These are phyloP conservation scores for Oedothorax gibbosus DNA, from an alignment of 1,140 invertebrate genomes.

Conservation along the genomic window DNA sequence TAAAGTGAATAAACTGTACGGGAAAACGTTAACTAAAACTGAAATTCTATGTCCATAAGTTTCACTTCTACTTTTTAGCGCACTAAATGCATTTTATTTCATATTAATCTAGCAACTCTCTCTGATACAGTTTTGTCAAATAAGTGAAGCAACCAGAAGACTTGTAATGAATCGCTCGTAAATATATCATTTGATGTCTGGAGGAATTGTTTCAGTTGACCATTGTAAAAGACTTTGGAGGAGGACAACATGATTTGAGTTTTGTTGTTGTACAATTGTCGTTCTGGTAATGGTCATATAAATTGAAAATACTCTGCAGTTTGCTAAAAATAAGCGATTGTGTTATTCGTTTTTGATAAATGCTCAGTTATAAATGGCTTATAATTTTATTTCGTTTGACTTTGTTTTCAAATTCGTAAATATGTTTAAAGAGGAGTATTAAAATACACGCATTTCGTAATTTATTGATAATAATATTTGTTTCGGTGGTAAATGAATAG, in stretches of 20 bases:
- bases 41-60: too few relatives aligned
- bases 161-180: conserved; percentile 45
- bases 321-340: conserved; percentile 24
- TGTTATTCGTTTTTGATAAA: not conserved
- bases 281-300: not conserved
- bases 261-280: not conserved
- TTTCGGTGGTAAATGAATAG: too few relatives aligned
- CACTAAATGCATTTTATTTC: too few relatives aligned
- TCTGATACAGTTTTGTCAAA: too few relatives aligned
- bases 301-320: conserved; percentile 26
- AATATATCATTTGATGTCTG: conserved; percentile 19
- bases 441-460: too few relatives aligned
- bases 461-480: too few relatives aligned
- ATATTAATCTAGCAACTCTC: too few relatives aligned
- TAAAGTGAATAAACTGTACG: too few relatives aligned
- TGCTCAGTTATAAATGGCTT: not conserved
- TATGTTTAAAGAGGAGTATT: too few relatives aligned
- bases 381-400: not conserved
- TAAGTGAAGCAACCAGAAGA: conserved; percentile 14
- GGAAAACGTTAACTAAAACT: too few relatives aligned
- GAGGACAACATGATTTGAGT: not conserved
- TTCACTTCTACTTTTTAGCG: too few relatives aligned
- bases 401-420: too few relatives aligned
- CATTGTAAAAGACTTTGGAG: conserved; percentile 35
- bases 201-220: conserved; percentile 41